Base-by-base conservation (phyloP, 2,888 invertebrate genomes). In the Shargacucullia verbasci region DNA sequence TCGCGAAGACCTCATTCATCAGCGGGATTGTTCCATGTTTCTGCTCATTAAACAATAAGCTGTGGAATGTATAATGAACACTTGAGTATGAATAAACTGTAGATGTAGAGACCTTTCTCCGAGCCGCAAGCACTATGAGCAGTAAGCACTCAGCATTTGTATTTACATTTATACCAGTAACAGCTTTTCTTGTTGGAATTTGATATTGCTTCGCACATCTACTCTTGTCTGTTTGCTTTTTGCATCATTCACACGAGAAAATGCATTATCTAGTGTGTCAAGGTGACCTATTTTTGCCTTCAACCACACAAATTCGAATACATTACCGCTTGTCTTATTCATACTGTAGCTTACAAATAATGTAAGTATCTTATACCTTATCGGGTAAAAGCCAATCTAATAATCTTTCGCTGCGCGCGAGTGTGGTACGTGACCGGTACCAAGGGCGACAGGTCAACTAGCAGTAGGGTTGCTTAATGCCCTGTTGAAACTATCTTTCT, bases 361-460 rank as follows among this genome's bases (percentile, higher is more conserved):
- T 52, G 54, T 57, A 49, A n/a, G 12, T 62, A 70, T 46, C 40
- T 43, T 40, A 48, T 53, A 39, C 66, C 59, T 54, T 54, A 46
- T 61, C 53, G 56, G 48, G 74, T 72, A 76, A 78, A 73, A 79
- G 80, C 64, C 50, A 62, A 65, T 78, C 65, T 79, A 70, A 68
- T 64, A 48, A 65, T 64, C 59, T 73, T 66, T 73, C 67, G 63
- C 54, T 55, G 48, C 33, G 34, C 60, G 52, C 50, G 46, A 56
- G 48, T 15, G 45, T 46, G 52, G 61, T 58, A 70, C 80, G 80
- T 81, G 81, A 79, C 81, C 75, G 57, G 76, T 35, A 57, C 59
- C 80, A 80, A 81, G 81, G 81, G 77, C 79, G 70, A 45, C 79
- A 55, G 81, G 78, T 81, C 81, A 80, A 64, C 73, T 65, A 15